These are phyloP conservation scores for Drosophila repleta DNA, from an alignment of 1,140 invertebrate species.

Conservation along the genomic window DNA sequence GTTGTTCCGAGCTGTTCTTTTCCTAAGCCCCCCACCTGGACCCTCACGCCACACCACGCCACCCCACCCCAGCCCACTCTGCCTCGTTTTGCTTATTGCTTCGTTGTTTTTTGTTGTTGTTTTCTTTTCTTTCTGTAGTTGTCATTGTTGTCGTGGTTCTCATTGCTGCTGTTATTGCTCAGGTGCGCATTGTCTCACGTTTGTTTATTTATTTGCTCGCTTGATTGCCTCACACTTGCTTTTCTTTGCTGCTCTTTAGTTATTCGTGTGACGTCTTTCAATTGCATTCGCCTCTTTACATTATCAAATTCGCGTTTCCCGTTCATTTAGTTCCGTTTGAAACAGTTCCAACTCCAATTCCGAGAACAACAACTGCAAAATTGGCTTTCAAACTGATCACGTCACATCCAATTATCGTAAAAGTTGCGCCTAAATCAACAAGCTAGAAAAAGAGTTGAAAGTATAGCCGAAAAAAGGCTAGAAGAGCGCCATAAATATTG, in stretches of 20 bases:
- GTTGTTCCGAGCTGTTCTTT: conserved; percentile 1
- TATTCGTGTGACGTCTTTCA: conserved; percentile 41
- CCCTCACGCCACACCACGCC: neutral
- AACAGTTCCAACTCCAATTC: neutral
- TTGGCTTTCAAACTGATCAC: conserved; percentile 64
- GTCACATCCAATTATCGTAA: conserved; percentile 54
- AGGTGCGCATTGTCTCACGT: conserved; percentile 78
- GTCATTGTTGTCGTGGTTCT: conserved; percentile 35
- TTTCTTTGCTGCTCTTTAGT: conserved; percentile 16
- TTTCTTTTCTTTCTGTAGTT: conserved; percentile 2
- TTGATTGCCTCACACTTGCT: conserved; percentile 62
- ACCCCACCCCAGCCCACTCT: no score
- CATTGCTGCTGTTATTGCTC: conserved; percentile 44
- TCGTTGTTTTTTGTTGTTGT: conserved; percentile 14
- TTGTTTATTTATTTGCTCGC: conserved; percentile 76
- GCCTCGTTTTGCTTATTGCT: neutral
- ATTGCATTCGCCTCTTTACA: conserved; percentile 19
- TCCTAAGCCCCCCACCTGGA: neutral
- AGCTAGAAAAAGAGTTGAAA: conserved; percentile 3
- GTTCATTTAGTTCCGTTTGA: conserved; percentile 4
- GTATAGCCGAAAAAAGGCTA: conserved; percentile 5
- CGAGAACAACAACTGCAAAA: conserved; percentile 26
- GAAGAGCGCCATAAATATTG: no score
- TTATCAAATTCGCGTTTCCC: conserved; percentile 14
- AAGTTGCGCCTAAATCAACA: conserved; percentile 7